A percentile compares a stretch with the other conserved stretches of the same genome.
phyloP scores from a whole-genome alignment of 2,113 vertebrate genomes.

The Centropristis striata region DNA sequence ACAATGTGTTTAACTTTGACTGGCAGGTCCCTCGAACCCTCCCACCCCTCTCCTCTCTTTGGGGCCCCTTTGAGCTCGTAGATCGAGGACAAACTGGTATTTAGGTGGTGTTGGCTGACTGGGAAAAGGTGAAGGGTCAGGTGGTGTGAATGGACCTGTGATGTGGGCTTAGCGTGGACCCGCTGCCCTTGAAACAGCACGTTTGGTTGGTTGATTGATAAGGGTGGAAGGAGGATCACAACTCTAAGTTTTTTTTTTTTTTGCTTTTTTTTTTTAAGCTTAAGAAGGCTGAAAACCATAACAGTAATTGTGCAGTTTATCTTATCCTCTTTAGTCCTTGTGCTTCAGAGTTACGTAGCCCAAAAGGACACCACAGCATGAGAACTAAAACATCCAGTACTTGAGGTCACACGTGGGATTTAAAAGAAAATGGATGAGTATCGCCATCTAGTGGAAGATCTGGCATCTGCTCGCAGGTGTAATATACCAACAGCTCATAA shows the following conservation, averaged over 20 bases:
- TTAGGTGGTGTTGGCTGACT: constrained; percentile 53
- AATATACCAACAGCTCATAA: no score
- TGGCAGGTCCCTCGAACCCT: constrained; percentile 60
- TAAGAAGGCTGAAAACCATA: neutral
- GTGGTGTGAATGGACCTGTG: constrained; percentile 58
- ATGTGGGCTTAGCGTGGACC: constrained; percentile 44
- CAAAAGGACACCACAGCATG: constrained; percentile 10
- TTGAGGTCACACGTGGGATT: neutral
- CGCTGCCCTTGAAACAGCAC: constrained; percentile 10
- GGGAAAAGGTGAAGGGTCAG: constrained; percentile 73
- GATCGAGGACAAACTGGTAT: constrained; percentile 57
- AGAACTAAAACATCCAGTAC: constrained; percentile 17
- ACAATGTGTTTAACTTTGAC: constrained; percentile 82
- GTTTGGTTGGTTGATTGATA: neutral
- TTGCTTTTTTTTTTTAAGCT: neutral
- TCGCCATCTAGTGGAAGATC: constrained; percentile 67
- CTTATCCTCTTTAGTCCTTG: neutral
- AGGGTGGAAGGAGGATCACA: neutral
- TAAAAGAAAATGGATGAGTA: constrained; percentile 1
- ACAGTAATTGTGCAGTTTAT: neutral
- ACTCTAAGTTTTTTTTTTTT: neutral
- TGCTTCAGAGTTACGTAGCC: neutral
- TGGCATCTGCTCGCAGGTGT: neutral
- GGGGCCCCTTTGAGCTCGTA: constrained; percentile 62
- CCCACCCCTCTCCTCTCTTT: constrained; percentile 26